These are phyloP conservation scores for Oscheius sp. DNA, from an alignment of 2,888 invertebrate species.

Conservation along the genomic window DNA sequence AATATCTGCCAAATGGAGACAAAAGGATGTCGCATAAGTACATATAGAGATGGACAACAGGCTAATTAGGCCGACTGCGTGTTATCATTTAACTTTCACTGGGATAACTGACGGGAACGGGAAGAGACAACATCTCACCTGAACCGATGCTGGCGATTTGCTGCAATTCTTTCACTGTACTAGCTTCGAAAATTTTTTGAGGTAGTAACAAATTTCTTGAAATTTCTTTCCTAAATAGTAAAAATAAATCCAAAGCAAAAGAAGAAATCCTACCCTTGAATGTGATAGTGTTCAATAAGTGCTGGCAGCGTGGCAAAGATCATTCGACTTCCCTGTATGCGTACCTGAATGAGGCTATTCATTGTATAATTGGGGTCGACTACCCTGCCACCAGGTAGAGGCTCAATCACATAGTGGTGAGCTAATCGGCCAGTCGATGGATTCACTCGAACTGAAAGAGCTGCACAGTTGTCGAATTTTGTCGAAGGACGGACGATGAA, in stretches of 20 bases:
- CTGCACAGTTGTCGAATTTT: not conserved
- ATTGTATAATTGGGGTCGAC: not conserved
- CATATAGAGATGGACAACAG: not conserved
- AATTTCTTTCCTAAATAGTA: not conserved
- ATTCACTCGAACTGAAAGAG: slow-evolving; percentile 7
- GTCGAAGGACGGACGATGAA: slow-evolving; percentile 7
- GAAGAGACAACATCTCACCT: slow-evolving; percentile 2
- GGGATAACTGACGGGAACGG: slow-evolving; percentile 9
- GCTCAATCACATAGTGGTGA: slow-evolving; percentile 14
- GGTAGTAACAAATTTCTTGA: not conserved
- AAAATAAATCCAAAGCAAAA: not conserved
- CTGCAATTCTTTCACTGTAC: not conserved
- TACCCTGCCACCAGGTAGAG: slow-evolving; percentile 1
- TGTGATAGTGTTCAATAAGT: slow-evolving; percentile 11
- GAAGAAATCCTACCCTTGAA: not conserved
- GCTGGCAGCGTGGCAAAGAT: slow-evolving; percentile 1
- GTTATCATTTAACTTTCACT: slow-evolving; percentile 31
- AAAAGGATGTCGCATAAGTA: slow-evolving; percentile 19
- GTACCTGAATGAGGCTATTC: slow-evolving; percentile 1
- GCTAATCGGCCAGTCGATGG: slow-evolving; percentile 1
- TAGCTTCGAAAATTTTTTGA: not conserved
- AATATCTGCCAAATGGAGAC: not conserved
- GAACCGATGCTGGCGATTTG: slow-evolving; percentile 5
- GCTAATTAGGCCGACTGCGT: slow-evolving; percentile 20
- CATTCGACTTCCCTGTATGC: not conserved